A percentile compares a stretch with the other conserved stretches of the same genome.
phyloP scores from a whole-genome alignment of 2,888 invertebrate species.

The Dolichopus griseipennis region DNA sequence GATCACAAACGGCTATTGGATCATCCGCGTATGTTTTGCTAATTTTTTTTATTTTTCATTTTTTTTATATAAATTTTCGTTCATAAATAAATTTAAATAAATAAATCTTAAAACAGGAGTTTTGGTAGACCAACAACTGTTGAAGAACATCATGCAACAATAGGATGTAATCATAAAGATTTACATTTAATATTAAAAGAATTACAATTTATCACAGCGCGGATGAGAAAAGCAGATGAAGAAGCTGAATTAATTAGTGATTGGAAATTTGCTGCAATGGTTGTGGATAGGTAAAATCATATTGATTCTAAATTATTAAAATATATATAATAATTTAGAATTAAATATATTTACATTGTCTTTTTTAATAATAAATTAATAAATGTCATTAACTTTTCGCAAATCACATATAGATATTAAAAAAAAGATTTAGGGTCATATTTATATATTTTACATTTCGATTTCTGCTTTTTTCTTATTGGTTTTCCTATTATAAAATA shows the following conservation, averaged over 20 bases:
- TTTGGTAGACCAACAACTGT: conserved; percentile 71
- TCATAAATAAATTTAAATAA: neutral
- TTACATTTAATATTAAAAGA: conserved; percentile 85
- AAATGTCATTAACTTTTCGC: too few species aligned
- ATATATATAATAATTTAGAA: neutral
- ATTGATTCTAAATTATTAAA: conserved; percentile 9
- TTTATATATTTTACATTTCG: too few species aligned
- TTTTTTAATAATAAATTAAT: too few species aligned
- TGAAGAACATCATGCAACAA: conserved; percentile 56
- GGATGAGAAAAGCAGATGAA: conserved; percentile 90
- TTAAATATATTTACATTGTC: neutral
- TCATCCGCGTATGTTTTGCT: conserved; percentile 51
- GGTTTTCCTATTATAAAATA: too few species aligned
- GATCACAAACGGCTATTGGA: conserved; percentile 51
- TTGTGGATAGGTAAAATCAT: conserved; percentile 70
- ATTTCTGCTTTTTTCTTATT: too few species aligned
- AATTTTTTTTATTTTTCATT: neutral
- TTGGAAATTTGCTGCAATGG: conserved; percentile 98
- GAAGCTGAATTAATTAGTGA: conserved; percentile 89
- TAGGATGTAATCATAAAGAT: conserved; percentile 70
- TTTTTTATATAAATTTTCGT: neutral
- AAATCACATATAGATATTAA: too few species aligned
- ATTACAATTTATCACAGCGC: conserved; percentile 86
- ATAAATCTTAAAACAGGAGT: conserved; percentile 38
- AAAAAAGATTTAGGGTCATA: too few species aligned